Evolutionary conservation across 2,888 invertebrate species (phyloP), one percentile per base, ranked within the genome.

Genomic region (Lissocephala sabroskyi): DNA sequence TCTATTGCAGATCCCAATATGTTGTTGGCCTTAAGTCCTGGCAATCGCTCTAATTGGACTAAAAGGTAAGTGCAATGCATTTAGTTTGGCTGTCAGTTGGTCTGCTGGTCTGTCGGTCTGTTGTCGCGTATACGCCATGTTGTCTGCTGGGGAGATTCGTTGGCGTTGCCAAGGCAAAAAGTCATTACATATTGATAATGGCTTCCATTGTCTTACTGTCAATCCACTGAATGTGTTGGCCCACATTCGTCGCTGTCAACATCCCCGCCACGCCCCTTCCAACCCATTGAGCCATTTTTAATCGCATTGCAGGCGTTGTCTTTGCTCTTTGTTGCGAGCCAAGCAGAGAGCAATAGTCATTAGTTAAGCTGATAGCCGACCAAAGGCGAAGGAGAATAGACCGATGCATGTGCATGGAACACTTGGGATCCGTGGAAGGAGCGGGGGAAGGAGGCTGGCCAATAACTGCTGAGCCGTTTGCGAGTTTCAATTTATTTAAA

Each of bases 401-500:
- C 23, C 33, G 37, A 37, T 56, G 52, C 56, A 56, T 56, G 53
- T 64, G 59, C 59, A 52, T 46, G 41, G 52, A 71, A 57, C 47
- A 56, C 54, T 52, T 42, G n/a, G n/a, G n/a, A n/a, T n/a, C n/a
- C n/a, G n/a, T n/a, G n/a, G n/a, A n/a, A n/a, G n/a, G n/a, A n/a
- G n/a, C n/a, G n/a, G n/a, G n/a, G n/a, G n/a, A n/a, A n/a, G n/a
- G n/a, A n/a, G n/a, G n/a, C n/a, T n/a, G n/a, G n/a, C 37, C 19
- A 29, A 26, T 39, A 36, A 39, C n/a, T 35, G 7, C 14, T 44
- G 17, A 32, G 29, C 43, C 42, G 19, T 49, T 56, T 54, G 41
- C 56, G 23, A 45, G 3, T 39, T 46, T 17, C 14, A 65, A 71
- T 73, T 67, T 65, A 62, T 58, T 68, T 59, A 59, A 67, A 67